Conservation (phyloP, 2,113 vertebrate genomes). For the Bos indicus region DNA sequence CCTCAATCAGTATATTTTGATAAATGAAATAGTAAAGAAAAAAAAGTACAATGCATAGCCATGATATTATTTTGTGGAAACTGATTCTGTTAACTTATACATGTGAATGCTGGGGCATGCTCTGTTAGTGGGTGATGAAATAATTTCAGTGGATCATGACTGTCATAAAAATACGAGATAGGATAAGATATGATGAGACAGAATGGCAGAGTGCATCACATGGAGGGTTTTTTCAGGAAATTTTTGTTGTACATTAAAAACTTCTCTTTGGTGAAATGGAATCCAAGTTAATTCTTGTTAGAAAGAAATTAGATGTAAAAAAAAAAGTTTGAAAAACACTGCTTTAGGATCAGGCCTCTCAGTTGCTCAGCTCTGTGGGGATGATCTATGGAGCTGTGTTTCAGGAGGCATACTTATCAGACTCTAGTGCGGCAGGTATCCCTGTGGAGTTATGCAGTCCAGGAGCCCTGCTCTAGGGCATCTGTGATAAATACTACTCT, state of each 20-base stretch:
- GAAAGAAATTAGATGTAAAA: neutral
- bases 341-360: neutral
- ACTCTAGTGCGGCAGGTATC: neutral
- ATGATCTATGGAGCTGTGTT: neutral
- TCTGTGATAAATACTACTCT: neutral
- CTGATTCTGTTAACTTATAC: neutral
- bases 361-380: neutral
- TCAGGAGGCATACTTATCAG: neutral
- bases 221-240: neutral
- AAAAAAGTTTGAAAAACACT: neutral
- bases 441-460: neutral
- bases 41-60: neutral
- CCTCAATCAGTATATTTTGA: neutral
- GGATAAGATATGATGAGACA: neutral
- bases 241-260: slow-evolving; percentile 19
- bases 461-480: neutral
- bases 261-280: neutral
- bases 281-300: neutral
- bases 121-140: neutral
- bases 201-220: neutral
- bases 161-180: neutral
- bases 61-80: neutral
- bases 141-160: slow-evolving; percentile 11
- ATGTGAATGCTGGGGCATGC: neutral
- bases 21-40: neutral